These are phyloP conservation scores for Ophioninae sp. DNA, from an alignment of 2,888 invertebrate species.

Conservation along the genomic window DNA sequence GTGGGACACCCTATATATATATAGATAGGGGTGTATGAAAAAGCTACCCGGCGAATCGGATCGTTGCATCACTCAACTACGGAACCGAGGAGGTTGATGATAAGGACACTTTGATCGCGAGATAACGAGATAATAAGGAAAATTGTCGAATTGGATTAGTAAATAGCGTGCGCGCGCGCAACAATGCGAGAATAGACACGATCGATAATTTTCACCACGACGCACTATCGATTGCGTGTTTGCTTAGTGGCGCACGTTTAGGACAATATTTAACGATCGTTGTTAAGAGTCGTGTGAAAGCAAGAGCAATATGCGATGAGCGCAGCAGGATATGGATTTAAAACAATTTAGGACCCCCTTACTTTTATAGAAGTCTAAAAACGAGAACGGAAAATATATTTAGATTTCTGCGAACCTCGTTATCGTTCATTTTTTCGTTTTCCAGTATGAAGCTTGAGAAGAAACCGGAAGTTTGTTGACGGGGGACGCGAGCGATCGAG, in stretches of 20 bases:
- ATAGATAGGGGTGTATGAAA: conserved; percentile 17
- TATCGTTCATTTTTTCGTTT: conserved; percentile 10
- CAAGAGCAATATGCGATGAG: conserved; percentile 62
- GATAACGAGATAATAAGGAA: conserved; percentile 7
- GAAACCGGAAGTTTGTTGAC: neutral
- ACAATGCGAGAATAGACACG: conserved; percentile 36
- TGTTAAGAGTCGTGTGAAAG: conserved; percentile 52
- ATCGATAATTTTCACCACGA: conserved; percentile 34
- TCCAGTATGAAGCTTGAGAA: neutral
- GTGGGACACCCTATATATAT: no score
- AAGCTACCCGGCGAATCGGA: conserved; percentile 37
- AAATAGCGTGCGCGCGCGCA: conserved; percentile 2
- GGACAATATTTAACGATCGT: conserved; percentile 60
- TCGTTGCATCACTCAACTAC: conserved; percentile 29
- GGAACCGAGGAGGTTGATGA: neutral
- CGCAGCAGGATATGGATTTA: conserved; percentile 57
- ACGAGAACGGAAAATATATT: conserved; percentile 57
- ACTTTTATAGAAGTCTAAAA: conserved; percentile 61
- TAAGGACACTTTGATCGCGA: neutral
- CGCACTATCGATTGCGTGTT: conserved; percentile 43
- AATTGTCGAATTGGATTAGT: conserved; percentile 24
- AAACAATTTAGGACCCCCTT: conserved; percentile 59
- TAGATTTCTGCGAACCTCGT: conserved; percentile 53
- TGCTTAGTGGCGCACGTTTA: conserved; percentile 58
- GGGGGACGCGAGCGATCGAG: neutral